Base-by-base conservation (phyloP, 2,888 invertebrate species). In the Adineta ricciae region DNA sequence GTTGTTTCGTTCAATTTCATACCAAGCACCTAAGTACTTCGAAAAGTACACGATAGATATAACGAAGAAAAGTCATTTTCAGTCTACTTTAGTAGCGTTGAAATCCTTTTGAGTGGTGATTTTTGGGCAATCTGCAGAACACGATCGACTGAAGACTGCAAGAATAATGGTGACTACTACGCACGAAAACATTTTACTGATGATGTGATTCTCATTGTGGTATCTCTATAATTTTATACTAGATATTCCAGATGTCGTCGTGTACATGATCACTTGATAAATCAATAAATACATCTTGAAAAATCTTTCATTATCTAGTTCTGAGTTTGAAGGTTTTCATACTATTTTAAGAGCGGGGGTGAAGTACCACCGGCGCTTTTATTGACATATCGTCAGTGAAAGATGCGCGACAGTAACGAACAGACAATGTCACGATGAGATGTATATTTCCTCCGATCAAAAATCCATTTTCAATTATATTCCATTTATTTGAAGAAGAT, bases 21-120 rank as follows among this genome's bases (percentile, higher is more conserved):
- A 87, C 87, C 87, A 87, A 38, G 84, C 85, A 19, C 87, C 87
- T 46, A 87, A 36, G 84, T 87, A 87, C 87, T 87, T 54, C 4
- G 3, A 49, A 7, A 54, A 36, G 46, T 8, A 46, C 5, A 8
- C 46, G 8, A 46, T 46, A 8, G n/a, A 41, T 24, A 41, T 14
- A 56, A 19, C 11, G 8, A 38, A 38, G 21, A 36, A 41, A 78
- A 8, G 4, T 5, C 19, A 19, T 3, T 36, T 24, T 19, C 0
- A 24, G 24, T 7, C 2, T 41, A 78, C 73, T 41, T 41, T 36
- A 2, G 73, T 41, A 16, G 73, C 73, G 41, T 78, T 41, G 24
- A 78, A 78, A 36, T 36, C 9, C 2, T 78, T 78, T 36, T 78
- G 73, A 41, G 73, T 78, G 8, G n/a, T n/a, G 9, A 78, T 41